Conservation (phyloP, 2,888 invertebrate species). For the Cataglyphis rosenhaueri region DNA sequence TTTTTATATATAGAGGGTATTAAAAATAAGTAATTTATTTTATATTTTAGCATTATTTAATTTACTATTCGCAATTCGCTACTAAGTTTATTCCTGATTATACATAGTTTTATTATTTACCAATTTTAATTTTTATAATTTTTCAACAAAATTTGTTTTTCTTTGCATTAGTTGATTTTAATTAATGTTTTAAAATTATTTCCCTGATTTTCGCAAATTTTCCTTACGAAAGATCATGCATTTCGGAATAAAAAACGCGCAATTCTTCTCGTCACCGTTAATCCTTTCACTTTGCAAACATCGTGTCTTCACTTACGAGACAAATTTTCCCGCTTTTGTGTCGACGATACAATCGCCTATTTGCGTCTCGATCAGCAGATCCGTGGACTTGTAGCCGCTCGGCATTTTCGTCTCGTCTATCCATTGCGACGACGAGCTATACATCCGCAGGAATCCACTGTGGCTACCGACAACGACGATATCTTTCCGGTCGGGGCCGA, state of each 20-base stretch:
- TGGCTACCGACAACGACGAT: slow-evolving; percentile 93
- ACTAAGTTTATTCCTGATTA: neutral
- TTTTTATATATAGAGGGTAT: neutral
- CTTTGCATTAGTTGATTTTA: neutral
- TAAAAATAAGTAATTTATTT: neutral
- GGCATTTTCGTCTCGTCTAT: slow-evolving; percentile 79
- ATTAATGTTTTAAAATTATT: neutral
- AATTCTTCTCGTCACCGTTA: slow-evolving; percentile 1
- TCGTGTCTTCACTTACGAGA: slow-evolving; percentile 89
- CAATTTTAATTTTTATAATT: neutral
- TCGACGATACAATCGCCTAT: slow-evolving; percentile 92
- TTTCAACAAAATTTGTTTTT: neutral
- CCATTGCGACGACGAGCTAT: slow-evolving; percentile 87
- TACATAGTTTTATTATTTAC: neutral
- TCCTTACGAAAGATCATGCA: neutral
- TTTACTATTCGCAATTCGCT: neutral
- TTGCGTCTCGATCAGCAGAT: slow-evolving; percentile 92
- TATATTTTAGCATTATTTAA: neutral
- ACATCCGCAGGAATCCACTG: slow-evolving; percentile 92
- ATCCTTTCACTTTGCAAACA: slow-evolving; percentile 8
- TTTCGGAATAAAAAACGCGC: slow-evolving; percentile 5
- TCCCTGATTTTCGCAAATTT: neutral
- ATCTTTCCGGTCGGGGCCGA: slow-evolving; percentile 75
- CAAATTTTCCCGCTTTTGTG: slow-evolving; percentile 93
- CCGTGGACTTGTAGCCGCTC: slow-evolving; percentile 87